These are phyloP conservation scores for Theropithecus gelada DNA, from an alignment of 2,113 vertebrate species.

Conservation along the genomic window DNA sequence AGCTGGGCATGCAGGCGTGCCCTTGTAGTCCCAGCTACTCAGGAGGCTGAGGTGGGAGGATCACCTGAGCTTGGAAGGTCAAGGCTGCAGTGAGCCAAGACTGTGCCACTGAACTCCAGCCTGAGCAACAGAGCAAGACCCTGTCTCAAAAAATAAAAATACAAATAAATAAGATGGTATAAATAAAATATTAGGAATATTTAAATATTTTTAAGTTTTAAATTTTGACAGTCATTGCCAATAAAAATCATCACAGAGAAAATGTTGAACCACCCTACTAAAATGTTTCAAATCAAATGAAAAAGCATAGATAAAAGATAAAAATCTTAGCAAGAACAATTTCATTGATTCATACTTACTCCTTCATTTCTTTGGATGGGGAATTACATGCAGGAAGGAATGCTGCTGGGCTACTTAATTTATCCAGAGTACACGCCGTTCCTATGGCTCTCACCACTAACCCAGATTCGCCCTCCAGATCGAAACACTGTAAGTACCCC, in stretches of 20 bases:
- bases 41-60: too few species aligned
- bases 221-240: background rate
- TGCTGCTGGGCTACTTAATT: slow-evolving; percentile 90
- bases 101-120: too few species aligned
- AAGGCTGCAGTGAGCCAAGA: too few species aligned
- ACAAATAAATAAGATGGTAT: background rate
- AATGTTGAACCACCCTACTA: slow-evolving; percentile 58
- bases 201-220: slow-evolving; percentile 20
- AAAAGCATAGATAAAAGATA: slow-evolving; percentile 61
- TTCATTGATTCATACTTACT: slow-evolving; percentile 92
- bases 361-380: slow-evolving; percentile 98
- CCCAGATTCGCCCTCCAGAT: slow-evolving; percentile 98
- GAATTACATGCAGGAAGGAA: slow-evolving; percentile 93
- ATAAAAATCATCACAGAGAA: slow-evolving; percentile 65
- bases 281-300: slow-evolving; percentile 78
- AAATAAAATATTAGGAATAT: slow-evolving; percentile 30
- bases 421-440: slow-evolving; percentile 97
- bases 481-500: slow-evolving; percentile 98
- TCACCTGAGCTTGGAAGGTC: too few species aligned
- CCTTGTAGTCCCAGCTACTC: too few species aligned
- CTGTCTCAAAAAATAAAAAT: too few species aligned
- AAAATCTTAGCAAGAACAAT: slow-evolving; percentile 59
- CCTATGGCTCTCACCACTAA: slow-evolving; percentile 98
- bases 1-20: too few species aligned
- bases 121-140: too few species aligned